phyloP scores from a whole-genome alignment of 2,113 vertebrate species.

The Callaeas wilsoni region DNA sequence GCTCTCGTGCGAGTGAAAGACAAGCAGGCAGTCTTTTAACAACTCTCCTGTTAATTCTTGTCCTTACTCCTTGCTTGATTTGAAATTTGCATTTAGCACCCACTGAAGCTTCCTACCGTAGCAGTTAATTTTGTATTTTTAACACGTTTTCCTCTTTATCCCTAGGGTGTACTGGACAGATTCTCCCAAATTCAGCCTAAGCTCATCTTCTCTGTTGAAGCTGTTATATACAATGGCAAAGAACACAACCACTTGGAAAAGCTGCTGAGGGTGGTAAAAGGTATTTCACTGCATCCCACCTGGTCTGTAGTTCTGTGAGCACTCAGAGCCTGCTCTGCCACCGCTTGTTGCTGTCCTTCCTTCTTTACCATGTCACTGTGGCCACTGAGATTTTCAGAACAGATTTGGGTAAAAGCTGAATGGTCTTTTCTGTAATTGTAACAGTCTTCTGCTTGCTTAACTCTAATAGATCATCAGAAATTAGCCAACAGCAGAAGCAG shows the following conservation, averaged over 20 bases:
- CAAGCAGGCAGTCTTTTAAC: neutral
- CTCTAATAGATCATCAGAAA: neutral
- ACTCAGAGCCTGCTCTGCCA: neutral
- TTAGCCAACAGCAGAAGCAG: neutral
- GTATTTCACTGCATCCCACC: slow-evolving; percentile 39
- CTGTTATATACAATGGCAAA: slow-evolving; percentile 92
- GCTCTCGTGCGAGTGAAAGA: neutral
- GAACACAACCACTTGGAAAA: slow-evolving; percentile 91
- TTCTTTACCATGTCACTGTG: neutral
- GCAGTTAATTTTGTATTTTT: neutral
- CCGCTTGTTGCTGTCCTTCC: neutral
- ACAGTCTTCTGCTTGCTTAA: neutral
- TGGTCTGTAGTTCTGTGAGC: neutral
- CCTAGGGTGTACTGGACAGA: slow-evolving; percentile 91
- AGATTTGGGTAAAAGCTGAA: neutral
- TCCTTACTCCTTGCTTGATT: neutral
- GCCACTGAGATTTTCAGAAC: neutral
- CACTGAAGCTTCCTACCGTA: neutral
- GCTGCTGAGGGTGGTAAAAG: slow-evolving; percentile 88
- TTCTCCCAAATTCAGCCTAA: slow-evolving; percentile 97
- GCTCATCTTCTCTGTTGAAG: slow-evolving; percentile 92
- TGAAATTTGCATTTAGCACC: neutral
- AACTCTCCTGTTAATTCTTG: neutral
- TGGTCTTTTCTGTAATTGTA: neutral
- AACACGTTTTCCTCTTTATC: neutral